These are phyloP conservation scores for Blennius ocellaris DNA, from an alignment of 2,113 vertebrate genomes.

Conservation along the genomic window DNA sequence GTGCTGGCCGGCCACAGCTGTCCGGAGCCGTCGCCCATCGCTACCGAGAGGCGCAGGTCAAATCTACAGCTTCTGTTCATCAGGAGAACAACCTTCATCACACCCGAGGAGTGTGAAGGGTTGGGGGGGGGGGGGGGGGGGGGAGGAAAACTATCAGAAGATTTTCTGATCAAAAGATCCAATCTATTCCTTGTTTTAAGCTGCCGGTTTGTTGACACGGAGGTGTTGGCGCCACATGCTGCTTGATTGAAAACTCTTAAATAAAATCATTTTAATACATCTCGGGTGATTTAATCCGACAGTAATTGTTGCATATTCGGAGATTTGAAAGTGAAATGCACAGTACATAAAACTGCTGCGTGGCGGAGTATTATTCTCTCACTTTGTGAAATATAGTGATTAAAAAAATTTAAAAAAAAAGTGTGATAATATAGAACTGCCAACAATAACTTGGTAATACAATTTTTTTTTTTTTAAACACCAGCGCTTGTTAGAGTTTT, in stretches of 20 bases:
- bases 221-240: not conserved
- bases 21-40: constrained; percentile 66
- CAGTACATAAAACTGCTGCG: not conserved
- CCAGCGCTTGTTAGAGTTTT: no score
- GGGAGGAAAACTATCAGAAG: constrained; percentile 23
- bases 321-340: not conserved
- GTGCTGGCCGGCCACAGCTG: constrained; percentile 72
- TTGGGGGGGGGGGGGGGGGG: constrained; percentile 1
- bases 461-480: no score
- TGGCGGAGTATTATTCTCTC: not conserved
- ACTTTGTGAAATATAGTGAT: not conserved
- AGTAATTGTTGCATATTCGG: not conserved
- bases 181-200: constrained; percentile 19
- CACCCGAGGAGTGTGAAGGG: constrained; percentile 10
- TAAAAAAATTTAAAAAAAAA: not conserved
- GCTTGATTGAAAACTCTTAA: constrained; percentile 11
- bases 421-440: no score
- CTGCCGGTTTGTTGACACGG: not conserved
- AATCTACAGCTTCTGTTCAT: constrained; percentile 46
- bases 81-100: constrained; percentile 30
- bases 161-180: constrained; percentile 32
- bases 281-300: constrained; percentile 1
- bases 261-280: constrained; percentile 3
- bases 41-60: constrained; percentile 48
- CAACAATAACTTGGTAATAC: no score